Percentiles rank a stretch among this genome's conserved stretches.
phyloP scores from a whole-genome alignment of 2,797 vertebrate species.

The Crossoptilon crossoptilon region DNA sequence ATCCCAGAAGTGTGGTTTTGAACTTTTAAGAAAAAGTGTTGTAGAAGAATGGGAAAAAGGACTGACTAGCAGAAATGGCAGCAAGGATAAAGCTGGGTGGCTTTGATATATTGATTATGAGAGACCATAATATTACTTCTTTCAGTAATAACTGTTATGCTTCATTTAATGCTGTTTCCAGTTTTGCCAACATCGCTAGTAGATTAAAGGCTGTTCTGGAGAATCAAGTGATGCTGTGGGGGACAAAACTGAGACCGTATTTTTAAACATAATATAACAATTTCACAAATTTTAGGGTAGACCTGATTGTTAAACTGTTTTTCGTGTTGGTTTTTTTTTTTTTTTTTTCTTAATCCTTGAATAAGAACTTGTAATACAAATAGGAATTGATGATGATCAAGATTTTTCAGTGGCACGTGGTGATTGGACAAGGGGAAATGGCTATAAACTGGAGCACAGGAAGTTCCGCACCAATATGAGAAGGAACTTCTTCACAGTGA shows the following conservation, averaged over 20 bases:
- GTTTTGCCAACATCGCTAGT: background rate
- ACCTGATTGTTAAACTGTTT: background rate
- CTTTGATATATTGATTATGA: background rate
- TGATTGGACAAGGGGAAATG: too few species aligned
- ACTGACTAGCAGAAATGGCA: background rate
- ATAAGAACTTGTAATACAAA: background rate
- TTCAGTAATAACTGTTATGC: background rate
- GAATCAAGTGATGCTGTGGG: rapidly evolving
- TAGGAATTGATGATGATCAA: too few species aligned
- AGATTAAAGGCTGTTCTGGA: background rate
- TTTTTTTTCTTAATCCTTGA: background rate
- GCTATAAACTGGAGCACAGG: too few species aligned
- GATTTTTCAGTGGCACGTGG: too few species aligned
- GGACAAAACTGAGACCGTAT: background rate
- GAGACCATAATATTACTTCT: background rate
- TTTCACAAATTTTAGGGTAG: background rate
- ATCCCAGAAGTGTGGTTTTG: background rate
- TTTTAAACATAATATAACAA: rapidly evolving
- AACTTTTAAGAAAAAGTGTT: background rate
- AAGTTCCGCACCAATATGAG: too few species aligned
- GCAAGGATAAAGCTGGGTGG: background rate
- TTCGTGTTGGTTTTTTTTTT: background rate
- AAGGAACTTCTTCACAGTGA: too few species aligned
- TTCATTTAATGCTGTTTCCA: background rate
- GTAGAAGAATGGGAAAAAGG: background rate